Evolutionary conservation across 2,797 vertebrate species (phyloP), one percentile per base, ranked within the genome.

Genomic region (Typhlichthys subterraneus): DNA sequence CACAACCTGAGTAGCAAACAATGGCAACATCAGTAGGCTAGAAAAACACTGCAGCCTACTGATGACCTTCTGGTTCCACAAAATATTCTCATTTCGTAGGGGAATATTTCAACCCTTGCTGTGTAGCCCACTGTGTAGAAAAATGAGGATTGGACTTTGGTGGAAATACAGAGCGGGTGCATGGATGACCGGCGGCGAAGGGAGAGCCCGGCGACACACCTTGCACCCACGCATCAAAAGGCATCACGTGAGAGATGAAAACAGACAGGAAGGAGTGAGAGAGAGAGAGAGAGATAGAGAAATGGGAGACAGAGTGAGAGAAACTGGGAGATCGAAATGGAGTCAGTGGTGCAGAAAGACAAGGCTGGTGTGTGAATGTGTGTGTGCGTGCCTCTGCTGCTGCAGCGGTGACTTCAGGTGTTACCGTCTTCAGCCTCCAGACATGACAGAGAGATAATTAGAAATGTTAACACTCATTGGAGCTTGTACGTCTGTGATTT

Each of bases 401-500:
- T 59, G 62, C 76, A 77, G 51, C 67, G 62, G 75, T 85, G 81
- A 84, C 80, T 82, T 80, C 76, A 85, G 84, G 83, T 86, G 79
- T 82, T 86, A 81, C 83, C 76, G 69, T 85, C 77, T 83, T 83
- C 56, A 84, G 70, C 81, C 73, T 79, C 74, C 76, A 87, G 81
- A 88, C 59, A 65, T 85, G 82, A 86, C 75, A 83, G 79, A 85
- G 79, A 79, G 81, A 85, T 90, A 89, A 91, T 91, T 88, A 88
- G 82, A 82, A 83, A 89, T 76, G 82, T 89, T 89, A 89, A 83
- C 80, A 86, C 67, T 77, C 72, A 69, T 67, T 82, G 82, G 69
- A 78, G 85, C 79, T 81, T 77, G 72, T 81, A 75, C 66, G 57
- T 73, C 70, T 70, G 73, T 77, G 69, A 77, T 77, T 84, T 81